Base-by-base conservation (phyloP, 2,888 invertebrate genomes). In the Latheticus oryzae region DNA sequence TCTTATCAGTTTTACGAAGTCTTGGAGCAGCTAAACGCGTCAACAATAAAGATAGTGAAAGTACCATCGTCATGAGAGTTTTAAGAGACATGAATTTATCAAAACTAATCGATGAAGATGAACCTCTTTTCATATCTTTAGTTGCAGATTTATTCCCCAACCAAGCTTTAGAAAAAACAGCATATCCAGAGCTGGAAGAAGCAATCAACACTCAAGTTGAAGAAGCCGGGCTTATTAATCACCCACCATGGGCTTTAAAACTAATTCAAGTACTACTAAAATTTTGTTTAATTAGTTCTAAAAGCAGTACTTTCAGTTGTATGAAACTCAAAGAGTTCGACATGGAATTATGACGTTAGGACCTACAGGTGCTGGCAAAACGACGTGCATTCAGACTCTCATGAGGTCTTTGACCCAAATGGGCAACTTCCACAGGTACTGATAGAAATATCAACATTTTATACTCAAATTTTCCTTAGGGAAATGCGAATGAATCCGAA, bases 401-500 rank as follows among this genome's bases (percentile, higher is more conserved):
- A 97, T 97, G 95, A 91, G 88, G 73, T 87, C 96, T 1, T 81
- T 97, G 65, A 90, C 94, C 0, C 89, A 92, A 70, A 89, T 89
- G 74, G 96, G 94, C 26, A 85, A 90, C 26, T 83, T 82, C 2
- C 96, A 97, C 78, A 89, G 85, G 87, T 93, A 82, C n/a, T n/a
- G n/a, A n/a, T n/a, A n/a, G n/a, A n/a, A n/a, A n/a, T 45, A 15
- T 38, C 4, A 28, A 24, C 4, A 42, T 12, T 8, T 42, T 8
- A 7, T 3, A 42, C 9, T 42, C 13, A 58, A 60, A 13, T 23
- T 16, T 2, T 17, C 17, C 8, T 4, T 12, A 75, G 91, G 64
- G 97, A 97, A 82, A 95, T 97, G 95, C 83, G 97, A 64, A 97
- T 97, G 97, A 97, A 97, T 79, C 97, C 97, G 0, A 97, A 97